Base-by-base conservation (phyloP, 2,113 vertebrate species). In the Chaetodon trifascialis region DNA sequence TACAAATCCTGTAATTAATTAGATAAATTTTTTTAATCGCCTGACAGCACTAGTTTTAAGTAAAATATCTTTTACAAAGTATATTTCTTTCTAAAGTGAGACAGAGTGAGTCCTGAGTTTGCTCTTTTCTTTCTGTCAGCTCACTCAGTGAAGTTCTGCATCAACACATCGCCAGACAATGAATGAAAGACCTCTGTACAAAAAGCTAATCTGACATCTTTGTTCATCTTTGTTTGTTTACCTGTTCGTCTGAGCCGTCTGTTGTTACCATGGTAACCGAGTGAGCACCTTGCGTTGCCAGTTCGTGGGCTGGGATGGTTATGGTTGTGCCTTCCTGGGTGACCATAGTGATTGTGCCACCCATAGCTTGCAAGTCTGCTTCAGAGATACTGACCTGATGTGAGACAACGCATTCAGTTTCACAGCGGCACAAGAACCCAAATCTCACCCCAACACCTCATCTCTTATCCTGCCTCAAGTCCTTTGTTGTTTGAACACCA, bases 251-350 rank as follows among this genome's bases (percentile, higher is more conserved):
- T 0, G 96, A 94, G 75, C 97, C 97, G 79, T 99, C 97, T 0
- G 97, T 94, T 14, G 98, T 97, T 65, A 99, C 98, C 98, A 99
- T 99, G 7, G 97, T 97, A 77, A 99, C 97, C 0, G 97, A 96
- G 82, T 99, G 97, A 23, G 96, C 93, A 52, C 96, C 97, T 36
- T 96, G 96, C 2, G 97, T 95, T 30, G 97, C 95, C 91, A 99
- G 96, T 89, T 99, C 98, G 0, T 99, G 98, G 44, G 98, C 95
- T 38, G 98, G 98, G 79, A 99, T 98, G 1, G 98, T 99, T 93
- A 99, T 99, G 72, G 98, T 99, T 0, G 98, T 99, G 92, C 98
- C 98, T 89, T 99, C 98, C 73, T 99, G 98, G 19, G 98, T 99
- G 73, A 99, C 98, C 98, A 99, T 99, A 52, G 98, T 99, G 92